Evolutionary conservation across 2,113 vertebrate genomes (phyloP), one percentile per base, ranked within the genome.

Genomic region (Rhinogobius similis): DNA sequence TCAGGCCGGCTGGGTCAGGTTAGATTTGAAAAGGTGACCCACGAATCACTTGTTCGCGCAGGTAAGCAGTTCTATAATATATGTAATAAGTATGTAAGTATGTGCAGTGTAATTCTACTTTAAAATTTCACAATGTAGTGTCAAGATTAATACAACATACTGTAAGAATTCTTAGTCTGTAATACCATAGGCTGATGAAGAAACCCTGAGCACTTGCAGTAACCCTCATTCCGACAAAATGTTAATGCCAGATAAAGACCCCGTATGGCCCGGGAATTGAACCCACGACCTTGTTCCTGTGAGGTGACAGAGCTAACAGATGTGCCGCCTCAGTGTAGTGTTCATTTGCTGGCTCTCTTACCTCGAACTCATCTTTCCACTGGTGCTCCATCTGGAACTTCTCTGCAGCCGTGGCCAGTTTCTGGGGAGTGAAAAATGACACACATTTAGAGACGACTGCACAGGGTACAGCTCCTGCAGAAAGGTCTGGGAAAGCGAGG

Each of bases 331-430:
- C 46, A 11, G 46, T 6, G 32, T 18, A 20, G 16, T 32, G 58
- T 32, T 29, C 7, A 18, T 10, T 29, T 77, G 29, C 29, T 58
- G 50, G 27, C 11, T 71, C 16, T 59, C 90, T 95, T 94, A 99
- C 98, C 89, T 91, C 93, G 86, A 96, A 97, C 48, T 97, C 95
- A 14, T 97, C 94, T 69, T 94, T 94, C 97, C 97, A 99, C 62
- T 91, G 88, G 88, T 98, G 96, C 1, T 91, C 92, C 77, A 93
- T 94, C 92, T 99, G 98, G 79, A 96, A 94, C 41, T 92, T 91
- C 82, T 98, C 97, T 14, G 98, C 98, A 87, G 95, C 94, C 85
- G 93, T 92, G 73, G 96, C 98, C 27, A 99, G 93, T 76, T 94
- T 95, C 98, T 99, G 89, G 59, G 81, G 90, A 89, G 81, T 77